A percentile compares a stretch with the other conserved stretches of the same genome.
Conservation (phyloP, 53 echinoderm and acorn worm species). For the Apostichopus leukothele region DNA sequence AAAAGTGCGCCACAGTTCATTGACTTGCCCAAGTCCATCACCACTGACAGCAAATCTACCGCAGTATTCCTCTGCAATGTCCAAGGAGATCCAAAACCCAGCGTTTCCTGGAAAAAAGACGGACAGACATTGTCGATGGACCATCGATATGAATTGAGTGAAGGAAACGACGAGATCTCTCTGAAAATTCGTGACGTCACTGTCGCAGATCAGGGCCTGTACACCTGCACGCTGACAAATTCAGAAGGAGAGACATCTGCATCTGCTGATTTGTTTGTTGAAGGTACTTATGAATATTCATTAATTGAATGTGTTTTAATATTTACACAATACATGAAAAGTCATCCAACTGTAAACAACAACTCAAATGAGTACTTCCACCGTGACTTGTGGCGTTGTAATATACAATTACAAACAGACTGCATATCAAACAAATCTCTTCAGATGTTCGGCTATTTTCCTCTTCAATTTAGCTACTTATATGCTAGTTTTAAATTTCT, state of each 20-base stretch:
- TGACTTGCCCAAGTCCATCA: constrained; percentile 66
- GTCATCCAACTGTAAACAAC: too few species aligned
- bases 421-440: too few species aligned
- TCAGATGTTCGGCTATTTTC: too few species aligned
- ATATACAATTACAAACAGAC: too few species aligned
- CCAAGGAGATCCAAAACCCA: constrained; percentile 73
- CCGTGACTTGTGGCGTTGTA: too few species aligned
- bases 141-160: constrained; percentile 61
- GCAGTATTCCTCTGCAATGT: constrained; percentile 67
- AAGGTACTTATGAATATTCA: constrained; percentile 4
- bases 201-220: constrained; percentile 65
- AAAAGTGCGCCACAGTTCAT: constrained; percentile 77
- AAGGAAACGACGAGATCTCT: constrained; percentile 64
- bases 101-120: constrained; percentile 77
- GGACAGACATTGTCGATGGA: constrained; percentile 60
- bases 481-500: too few species aligned
- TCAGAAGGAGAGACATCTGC: constrained; percentile 59
- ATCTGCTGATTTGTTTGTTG: constrained; percentile 46
- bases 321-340: too few species aligned
- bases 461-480: too few species aligned
- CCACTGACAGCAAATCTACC: constrained; percentile 58
- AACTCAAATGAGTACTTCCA: too few species aligned
- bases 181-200: constrained; percentile 78
- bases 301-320: too few species aligned
- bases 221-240: constrained; percentile 76